Base-by-base conservation (phyloP, 2,797 vertebrate species). In the Ptychadena robeensis region DNA sequence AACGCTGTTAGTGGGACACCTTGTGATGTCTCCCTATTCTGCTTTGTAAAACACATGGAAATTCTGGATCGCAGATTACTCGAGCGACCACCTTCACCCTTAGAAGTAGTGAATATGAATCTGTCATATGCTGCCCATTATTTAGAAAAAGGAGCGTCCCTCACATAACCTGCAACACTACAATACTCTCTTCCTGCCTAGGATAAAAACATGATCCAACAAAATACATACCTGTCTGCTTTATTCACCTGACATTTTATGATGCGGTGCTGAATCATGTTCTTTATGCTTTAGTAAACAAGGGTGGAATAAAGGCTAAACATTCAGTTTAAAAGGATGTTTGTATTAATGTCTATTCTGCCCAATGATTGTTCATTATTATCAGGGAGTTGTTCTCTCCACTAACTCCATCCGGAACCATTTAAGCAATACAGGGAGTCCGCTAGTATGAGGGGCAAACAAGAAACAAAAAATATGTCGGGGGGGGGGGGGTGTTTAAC, bases 241-340 rank as follows among this genome's bases (percentile, higher is more conserved):
- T 40, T 79, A 80, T 73, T 84, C 82, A 76, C 37, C 34, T 72
- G 4, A 10, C 37, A 35, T 66, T 27, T 28, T 28, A 48, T 80
- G 70, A 85, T 48, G 64, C 64, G 64, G 61, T 10, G 27, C n/a
- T 80, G 77, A 80, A 61, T 85, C 82, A 80, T 75, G n/a, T 35
- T 15, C 69, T 73, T 78, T 66, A 65, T 69, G 81, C 81, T 64
- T 80, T 74, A 75, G 77, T 80, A 85, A 85, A 80, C 71, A 85
- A 69, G 82, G 77, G 82, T 48, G 77, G 82, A 75, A 85, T 34
- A 74, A 28, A 71, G 71, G 65, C 59, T 14, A 80, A 73, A 73
- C 34, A 61, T 68, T 70, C 38, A 77, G 15, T 77, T 83, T 63
- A 64, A 80, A 80, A 74, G 77, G 71, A 80, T 35, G 82, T 80